phyloP scores from a whole-genome alignment of 2,888 invertebrate species.

The Flabesymbios commensalis region DNA sequence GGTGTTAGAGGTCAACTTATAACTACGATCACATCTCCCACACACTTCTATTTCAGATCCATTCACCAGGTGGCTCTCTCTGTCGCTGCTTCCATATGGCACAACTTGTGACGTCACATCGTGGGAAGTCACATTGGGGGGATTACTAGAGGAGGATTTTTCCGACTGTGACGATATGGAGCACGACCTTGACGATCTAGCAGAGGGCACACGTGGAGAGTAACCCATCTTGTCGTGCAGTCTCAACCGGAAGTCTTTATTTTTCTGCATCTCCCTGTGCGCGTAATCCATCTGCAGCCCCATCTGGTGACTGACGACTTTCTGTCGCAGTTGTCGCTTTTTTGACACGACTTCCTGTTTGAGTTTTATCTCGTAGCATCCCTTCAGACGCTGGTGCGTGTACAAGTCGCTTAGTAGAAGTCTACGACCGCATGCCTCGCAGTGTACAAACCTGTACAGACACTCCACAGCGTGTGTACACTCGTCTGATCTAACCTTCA shows the following conservation, averaged over 20 bases:
- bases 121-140: too few species aligned
- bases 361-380: neutral
- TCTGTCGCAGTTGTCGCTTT: neutral
- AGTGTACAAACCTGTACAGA: neutral
- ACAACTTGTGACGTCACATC: too few species aligned
- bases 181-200: too few species aligned
- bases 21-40: too few species aligned
- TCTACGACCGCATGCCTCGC: constrained; percentile 3
- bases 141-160: too few species aligned
- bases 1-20: too few species aligned
- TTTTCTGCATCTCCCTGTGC: neutral
- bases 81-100: too few species aligned
- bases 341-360: neutral
- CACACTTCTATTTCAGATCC: too few species aligned
- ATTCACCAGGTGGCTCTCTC: too few species aligned
- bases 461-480: neutral
- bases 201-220: neutral
- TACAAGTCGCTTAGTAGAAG: neutral
- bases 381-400: neutral
- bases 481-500: neutral
- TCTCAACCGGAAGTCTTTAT: neutral
- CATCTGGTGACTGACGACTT: neutral
- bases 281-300: neutral
- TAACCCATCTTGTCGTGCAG: neutral
- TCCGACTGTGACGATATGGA: too few species aligned